phyloP scores from a whole-genome alignment of 2,113 vertebrate genomes.

The Saimiri boliviensis region DNA sequence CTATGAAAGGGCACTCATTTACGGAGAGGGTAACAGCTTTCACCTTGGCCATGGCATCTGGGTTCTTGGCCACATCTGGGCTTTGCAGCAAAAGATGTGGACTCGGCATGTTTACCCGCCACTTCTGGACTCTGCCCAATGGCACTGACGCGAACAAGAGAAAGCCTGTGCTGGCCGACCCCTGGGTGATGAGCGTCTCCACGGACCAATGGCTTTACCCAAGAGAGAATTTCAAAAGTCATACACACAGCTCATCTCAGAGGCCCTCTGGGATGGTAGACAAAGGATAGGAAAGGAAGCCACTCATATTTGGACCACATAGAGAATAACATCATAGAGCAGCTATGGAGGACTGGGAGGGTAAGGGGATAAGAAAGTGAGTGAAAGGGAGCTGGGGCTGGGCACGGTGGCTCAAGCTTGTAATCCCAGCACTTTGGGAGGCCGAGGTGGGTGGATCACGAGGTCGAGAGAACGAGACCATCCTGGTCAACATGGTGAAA shows the following conservation, averaged over 20 bases:
- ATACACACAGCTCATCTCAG: neutral
- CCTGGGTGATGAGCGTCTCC: neutral
- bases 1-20: neutral
- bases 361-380: neutral
- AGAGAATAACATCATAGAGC: neutral
- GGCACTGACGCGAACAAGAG: neutral
- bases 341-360: neutral
- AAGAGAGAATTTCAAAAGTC: neutral
- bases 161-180: neutral
- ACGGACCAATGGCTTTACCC: neutral
- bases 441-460: too few relatives aligned
- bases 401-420: too few relatives aligned
- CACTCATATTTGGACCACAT: neutral
- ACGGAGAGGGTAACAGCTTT: neutral
- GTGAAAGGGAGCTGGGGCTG: neutral
- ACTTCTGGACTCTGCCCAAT: neutral
- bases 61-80: slow-evolving; percentile 72
- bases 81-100: neutral
- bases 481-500: too few relatives aligned
- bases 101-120: neutral
- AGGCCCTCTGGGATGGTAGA: neutral
- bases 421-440: too few relatives aligned
- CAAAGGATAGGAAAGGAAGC: neutral
- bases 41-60: slow-evolving; percentile 60
- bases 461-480: too few relatives aligned